phyloP scores from a whole-genome alignment of 2,797 vertebrate genomes.

The Malurus leucopterus region DNA sequence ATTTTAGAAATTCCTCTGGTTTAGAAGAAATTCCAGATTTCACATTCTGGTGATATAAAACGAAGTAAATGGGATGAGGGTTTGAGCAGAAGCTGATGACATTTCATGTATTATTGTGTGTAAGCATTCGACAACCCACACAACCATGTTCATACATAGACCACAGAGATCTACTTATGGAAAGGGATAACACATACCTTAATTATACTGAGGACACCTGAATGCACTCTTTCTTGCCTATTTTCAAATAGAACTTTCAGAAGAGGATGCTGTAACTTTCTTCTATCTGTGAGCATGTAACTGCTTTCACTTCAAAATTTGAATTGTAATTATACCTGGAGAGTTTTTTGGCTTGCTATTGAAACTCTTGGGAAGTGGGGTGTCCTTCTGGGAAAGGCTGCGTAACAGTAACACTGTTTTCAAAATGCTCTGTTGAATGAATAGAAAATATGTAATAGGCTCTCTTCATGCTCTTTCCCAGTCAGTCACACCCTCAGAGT shows the following conservation, averaged over 20 bases:
- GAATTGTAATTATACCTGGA: neutral
- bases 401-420: neutral
- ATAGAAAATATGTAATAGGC: neutral
- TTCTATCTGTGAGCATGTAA: neutral
- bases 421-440: neutral
- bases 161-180: neutral
- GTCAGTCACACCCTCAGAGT: neutral
- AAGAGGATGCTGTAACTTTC: neutral
- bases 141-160: neutral
- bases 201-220: neutral
- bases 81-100: neutral
- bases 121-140: neutral
- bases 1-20: neutral
- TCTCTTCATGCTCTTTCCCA: neutral
- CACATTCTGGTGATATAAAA: neutral
- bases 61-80: neutral
- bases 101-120: neutral
- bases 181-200: neutral
- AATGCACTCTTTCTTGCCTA: neutral
- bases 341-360: neutral
- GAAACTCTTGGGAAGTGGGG: fast-evolving
- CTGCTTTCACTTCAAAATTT: neutral
- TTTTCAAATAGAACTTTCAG: neutral
- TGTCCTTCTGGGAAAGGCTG: neutral
- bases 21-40: neutral